Percentiles rank a stretch among this genome's conserved stretches.
Evolutionary conservation across 2,113 vertebrate species (phyloP).

Genomic region (human (Homo sapiens)): DNA sequence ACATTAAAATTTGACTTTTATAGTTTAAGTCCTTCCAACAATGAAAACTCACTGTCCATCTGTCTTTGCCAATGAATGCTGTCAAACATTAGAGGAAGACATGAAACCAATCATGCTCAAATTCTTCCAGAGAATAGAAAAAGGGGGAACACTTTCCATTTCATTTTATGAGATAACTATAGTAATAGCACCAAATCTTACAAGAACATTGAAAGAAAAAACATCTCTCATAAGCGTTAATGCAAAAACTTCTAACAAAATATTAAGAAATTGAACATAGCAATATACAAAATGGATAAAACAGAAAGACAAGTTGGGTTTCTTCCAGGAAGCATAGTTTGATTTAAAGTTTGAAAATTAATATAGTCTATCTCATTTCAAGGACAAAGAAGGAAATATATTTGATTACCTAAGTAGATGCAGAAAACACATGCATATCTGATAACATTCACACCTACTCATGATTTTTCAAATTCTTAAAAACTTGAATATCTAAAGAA

Average conservation of each 20-base stretch:
- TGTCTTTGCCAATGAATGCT: not conserved
- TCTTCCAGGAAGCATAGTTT: not conserved
- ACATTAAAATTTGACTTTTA: not conserved
- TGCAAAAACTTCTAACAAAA: not conserved
- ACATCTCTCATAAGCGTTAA: not conserved
- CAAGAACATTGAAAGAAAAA: not conserved
- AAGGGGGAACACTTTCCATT: not conserved
- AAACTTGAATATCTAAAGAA: not conserved
- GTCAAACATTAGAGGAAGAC: not conserved
- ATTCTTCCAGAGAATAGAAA: not conserved
- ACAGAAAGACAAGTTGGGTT: not conserved
- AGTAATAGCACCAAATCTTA: not conserved
- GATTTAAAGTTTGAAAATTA: not conserved
- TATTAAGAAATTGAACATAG: not conserved
- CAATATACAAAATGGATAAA: not conserved
- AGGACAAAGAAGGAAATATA: not conserved
- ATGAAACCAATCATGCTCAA: not conserved
- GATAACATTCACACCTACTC: not conserved
- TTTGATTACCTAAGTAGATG: not conserved
- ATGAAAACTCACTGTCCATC: not conserved
- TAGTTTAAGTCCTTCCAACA: not conserved
- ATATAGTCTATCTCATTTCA: not conserved
- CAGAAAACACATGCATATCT: not conserved
- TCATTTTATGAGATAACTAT: not conserved
- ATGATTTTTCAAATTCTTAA: not conserved